A percentile compares a stretch with the other conserved stretches of the same genome.
phyloP scores from a whole-genome alignment of 1,140 invertebrate genomes.

The Dermatophagoides farinae region DNA sequence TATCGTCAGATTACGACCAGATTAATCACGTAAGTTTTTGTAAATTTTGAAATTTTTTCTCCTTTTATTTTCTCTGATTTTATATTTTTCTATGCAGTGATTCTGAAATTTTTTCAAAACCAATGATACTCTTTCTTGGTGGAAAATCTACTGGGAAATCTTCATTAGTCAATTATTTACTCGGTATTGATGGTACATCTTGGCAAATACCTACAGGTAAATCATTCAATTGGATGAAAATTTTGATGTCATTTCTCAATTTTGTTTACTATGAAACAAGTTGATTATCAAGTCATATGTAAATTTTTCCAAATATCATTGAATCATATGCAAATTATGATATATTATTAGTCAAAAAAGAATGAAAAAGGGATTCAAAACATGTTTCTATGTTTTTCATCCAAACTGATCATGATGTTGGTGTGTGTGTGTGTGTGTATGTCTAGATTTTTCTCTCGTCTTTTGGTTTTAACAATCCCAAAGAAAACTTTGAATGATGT shows the following conservation, averaged over 20 bases:
- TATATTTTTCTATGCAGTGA: conserved; percentile 32
- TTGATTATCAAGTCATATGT: neutral
- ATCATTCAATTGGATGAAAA: neutral
- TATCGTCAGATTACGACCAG: conserved; percentile 76
- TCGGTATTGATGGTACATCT: conserved; percentile 60
- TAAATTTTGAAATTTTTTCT: neutral
- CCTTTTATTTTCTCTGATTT: neutral
- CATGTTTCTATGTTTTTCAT: no score
- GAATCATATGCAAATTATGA: no score
- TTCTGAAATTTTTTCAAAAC: conserved; percentile 84
- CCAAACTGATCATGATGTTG: no score
- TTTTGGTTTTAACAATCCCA: no score
- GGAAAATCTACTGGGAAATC: conserved; percentile 90
- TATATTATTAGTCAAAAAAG: no score
- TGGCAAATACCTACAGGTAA: conserved; percentile 63
- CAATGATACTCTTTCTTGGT: conserved; percentile 74
- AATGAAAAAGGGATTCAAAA: no score
- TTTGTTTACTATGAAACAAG: neutral
- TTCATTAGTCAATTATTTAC: conserved; percentile 74
- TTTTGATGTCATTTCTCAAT: neutral
- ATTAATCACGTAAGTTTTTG: conserved; percentile 13
- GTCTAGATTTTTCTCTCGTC: no score
- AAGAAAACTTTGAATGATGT: no score
- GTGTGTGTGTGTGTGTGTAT: no score
- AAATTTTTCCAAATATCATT: no score